Evolutionary conservation across 2,797 vertebrate species (phyloP), one percentile per base, ranked within the genome.

Genomic region (Merluccius polli): DNA sequence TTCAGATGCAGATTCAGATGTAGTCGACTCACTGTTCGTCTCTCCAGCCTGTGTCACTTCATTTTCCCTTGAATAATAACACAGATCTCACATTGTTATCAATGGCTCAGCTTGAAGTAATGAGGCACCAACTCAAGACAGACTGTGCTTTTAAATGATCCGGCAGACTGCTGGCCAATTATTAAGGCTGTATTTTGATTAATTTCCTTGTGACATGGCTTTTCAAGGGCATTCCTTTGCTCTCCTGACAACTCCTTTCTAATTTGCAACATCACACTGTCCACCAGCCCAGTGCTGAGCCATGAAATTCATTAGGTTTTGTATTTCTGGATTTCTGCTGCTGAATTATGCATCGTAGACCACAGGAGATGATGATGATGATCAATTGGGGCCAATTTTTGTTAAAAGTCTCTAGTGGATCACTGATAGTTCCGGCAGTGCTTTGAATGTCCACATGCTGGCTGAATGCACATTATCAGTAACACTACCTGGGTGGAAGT

Each of bases 261-360:
- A n/a, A 59, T 10, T 59, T 24, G n/a, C n/a, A 1, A 59, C 52
- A 59, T 59, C 52, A 59, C n/a, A 80, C 82, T 85, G 83, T 85
- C 78, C 36, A 77, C 74, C 48, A 73, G 68, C 78, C 63, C 83
- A 35, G 75, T 85, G 70, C 74, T 70, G 69, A 79, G 36, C 75
- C 75, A 75, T 69, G 59, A 30, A 82, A 85, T 84, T 86, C 77
- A 86, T 86, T 83, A 77, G 73, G 36, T 74, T 32, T 65, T 59
- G 52, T 59, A 24, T 59, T 24, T 59, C 63, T 75, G 85, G 75
- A 78, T 81, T 86, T 85, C 74, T 72, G 30, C 78, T 78, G 71
- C 75, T 90, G 87, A 87, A 89, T 89, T 84, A 91, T 90, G 90
- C 72, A 92, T 81, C 71, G 78, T 70, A 65, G 70, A 79, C 79